Conservation (phyloP, 2,888 invertebrate genomes). For the Drosophila stalkeri region DNA sequence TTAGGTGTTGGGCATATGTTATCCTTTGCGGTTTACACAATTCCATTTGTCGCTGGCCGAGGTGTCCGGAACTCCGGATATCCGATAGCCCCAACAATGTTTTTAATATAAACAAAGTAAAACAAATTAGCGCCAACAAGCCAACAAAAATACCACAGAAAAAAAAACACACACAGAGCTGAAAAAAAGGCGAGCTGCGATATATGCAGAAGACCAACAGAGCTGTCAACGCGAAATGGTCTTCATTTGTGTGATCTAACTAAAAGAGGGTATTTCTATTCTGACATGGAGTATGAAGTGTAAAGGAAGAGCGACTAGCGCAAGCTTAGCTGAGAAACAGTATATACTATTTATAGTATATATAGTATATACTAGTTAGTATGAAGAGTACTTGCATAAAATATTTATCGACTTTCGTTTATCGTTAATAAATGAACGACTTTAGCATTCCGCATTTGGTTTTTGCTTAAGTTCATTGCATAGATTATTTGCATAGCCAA, state of each 20-base stretch:
- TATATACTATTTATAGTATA: too few species aligned
- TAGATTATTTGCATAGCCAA: not conserved
- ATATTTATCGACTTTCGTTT: too few species aligned
- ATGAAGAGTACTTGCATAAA: not conserved
- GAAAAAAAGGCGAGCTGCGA: conserved; percentile 6
- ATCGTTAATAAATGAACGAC: not conserved
- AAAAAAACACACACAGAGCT: not conserved
- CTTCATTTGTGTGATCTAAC: conserved; percentile 55
- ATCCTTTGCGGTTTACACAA: conserved; percentile 78
- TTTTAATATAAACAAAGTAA: conserved; percentile 81
- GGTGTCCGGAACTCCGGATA: conserved; percentile 46
- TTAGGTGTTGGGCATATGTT: conserved; percentile 61
- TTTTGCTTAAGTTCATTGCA: not conserved
- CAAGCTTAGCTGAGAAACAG: not conserved
- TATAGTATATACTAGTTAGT: not conserved
- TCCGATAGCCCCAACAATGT: conserved; percentile 63
- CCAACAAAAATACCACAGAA: conserved; percentile 26
- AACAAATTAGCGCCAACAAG: conserved; percentile 73
- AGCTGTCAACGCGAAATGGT: conserved; percentile 54
- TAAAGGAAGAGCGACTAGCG: not conserved
- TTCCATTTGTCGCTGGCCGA: conserved; percentile 53
- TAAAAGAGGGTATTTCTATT: not conserved
- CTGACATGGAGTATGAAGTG: not conserved
- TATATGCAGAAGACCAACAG: conserved; percentile 20
- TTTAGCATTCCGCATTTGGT: not conserved